Conservation (phyloP, 2,888 invertebrate species). For the Eutolmus rufibarbis region DNA sequence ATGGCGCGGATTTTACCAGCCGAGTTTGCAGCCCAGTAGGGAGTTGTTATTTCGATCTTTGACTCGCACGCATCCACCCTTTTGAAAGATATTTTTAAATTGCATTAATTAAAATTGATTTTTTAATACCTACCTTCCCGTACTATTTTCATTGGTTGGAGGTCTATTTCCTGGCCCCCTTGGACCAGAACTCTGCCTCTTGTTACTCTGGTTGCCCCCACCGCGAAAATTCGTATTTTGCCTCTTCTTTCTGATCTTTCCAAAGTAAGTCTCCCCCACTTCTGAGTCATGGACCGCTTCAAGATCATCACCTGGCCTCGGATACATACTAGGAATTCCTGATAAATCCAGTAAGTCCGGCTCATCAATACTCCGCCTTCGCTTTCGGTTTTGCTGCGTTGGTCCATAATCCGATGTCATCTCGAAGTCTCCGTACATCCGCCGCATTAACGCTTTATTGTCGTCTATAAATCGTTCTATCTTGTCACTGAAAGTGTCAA, state of each 20-base stretch:
- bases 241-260: slow-evolving; percentile 65
- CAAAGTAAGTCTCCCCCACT: slow-evolving; percentile 66
- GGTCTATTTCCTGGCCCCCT: slow-evolving; percentile 34
- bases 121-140: slow-evolving; percentile 54
- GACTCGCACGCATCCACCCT: slow-evolving; percentile 90
- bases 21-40: slow-evolving; percentile 93
- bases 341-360: slow-evolving; percentile 62
- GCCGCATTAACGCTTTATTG: slow-evolving; percentile 89
- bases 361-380: slow-evolving; percentile 61
- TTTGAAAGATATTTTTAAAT: slow-evolving; percentile 41
- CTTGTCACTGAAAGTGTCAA: slow-evolving; percentile 73
- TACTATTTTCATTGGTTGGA: slow-evolving; percentile 47
- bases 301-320: slow-evolving; percentile 55
- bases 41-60: slow-evolving; percentile 90
- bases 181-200: slow-evolving; percentile 59
- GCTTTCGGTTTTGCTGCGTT: slow-evolving; percentile 58
- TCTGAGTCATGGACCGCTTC: slow-evolving; percentile 59
- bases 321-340: slow-evolving; percentile 69
- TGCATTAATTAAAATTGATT: not conserved
- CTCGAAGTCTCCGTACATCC: slow-evolving; percentile 92
- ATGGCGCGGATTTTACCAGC: slow-evolving; percentile 90
- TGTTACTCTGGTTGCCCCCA: slow-evolving; percentile 59
- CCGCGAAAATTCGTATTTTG: slow-evolving; percentile 63
- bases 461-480: slow-evolving; percentile 93
- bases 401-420: slow-evolving; percentile 68